These are phyloP conservation scores for Antechinus flavipes DNA, from an alignment of 2,113 vertebrate species.

Conservation along the genomic window DNA sequence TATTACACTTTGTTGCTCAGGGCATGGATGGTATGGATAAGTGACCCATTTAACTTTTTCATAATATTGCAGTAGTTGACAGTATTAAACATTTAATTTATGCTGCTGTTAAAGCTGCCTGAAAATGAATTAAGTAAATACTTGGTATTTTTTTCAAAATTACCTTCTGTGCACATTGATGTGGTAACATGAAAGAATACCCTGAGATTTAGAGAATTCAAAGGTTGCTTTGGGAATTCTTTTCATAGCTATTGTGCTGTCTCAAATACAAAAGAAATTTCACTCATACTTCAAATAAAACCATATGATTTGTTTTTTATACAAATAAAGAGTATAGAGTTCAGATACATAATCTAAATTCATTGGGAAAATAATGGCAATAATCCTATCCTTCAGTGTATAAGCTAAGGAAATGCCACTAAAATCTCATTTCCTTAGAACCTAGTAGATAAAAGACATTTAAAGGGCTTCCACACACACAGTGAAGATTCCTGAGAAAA, in stretches of 20 bases:
- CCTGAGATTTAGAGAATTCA: slow-evolving; percentile 35
- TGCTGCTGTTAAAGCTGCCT: slow-evolving; percentile 36
- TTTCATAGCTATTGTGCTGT: slow-evolving; percentile 21
- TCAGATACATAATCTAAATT: slow-evolving; percentile 7
- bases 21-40: background rate
- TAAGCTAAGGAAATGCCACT: slow-evolving; percentile 3
- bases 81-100: slow-evolving; percentile 20
- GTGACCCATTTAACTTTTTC: slow-evolving; percentile 11
- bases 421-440: slow-evolving; percentile 6
- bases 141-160: slow-evolving; percentile 59
- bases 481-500: background rate
- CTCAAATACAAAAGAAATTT: slow-evolving; percentile 48
- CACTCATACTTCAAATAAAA: slow-evolving; percentile 30
- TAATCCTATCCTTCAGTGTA: background rate
- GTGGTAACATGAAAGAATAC: slow-evolving; percentile 56
- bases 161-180: slow-evolving; percentile 53
- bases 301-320: slow-evolving; percentile 28
- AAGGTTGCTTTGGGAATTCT: background rate
- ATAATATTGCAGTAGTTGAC: slow-evolving; percentile 56
- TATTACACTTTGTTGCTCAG: background rate
- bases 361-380: background rate
- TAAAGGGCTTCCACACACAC: background rate
- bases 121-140: slow-evolving; percentile 71
- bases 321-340: slow-evolving; percentile 2
- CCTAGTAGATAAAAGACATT: background rate